Evolutionary conservation across 2,797 vertebrate genomes (phyloP).

Genomic region (Helicolenus hilgendorfi): DNA sequence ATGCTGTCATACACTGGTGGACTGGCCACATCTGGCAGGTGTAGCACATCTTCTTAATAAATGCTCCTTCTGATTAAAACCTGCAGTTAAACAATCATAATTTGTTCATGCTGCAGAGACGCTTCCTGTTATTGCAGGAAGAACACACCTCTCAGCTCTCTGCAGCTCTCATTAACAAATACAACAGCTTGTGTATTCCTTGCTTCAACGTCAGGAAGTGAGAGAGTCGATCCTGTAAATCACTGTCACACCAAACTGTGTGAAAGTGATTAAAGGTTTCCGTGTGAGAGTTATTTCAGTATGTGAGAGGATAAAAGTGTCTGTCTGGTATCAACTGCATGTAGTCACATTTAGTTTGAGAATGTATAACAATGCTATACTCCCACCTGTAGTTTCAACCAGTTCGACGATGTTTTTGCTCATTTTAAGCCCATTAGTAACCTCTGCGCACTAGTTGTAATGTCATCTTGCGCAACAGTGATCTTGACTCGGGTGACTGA

Average conservation of each 20-base stretch:
- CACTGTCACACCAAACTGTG: neutral
- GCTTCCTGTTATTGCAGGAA: neutral
- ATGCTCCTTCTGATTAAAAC: no score
- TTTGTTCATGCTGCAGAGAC: no score
- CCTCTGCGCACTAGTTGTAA: neutral
- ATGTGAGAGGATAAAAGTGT: neutral
- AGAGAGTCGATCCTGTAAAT: neutral
- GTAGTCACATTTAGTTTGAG: neutral
- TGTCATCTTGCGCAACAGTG: neutral
- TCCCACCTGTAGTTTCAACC: neutral
- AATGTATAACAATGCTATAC: neutral
- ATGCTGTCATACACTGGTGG: neutral
- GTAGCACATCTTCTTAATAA: neutral
- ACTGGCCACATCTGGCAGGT: neutral
- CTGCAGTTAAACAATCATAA: no score
- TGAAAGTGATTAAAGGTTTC: neutral
- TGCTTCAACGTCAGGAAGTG: neutral
- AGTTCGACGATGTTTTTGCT: neutral
- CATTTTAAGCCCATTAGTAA: neutral
- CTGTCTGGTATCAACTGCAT: neutral
- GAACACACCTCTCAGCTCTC: neutral
- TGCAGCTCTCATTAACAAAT: neutral
- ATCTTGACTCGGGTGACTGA: neutral
- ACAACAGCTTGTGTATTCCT: fast-evolving
- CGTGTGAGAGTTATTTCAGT: neutral